Conservation (phyloP, 2,797 vertebrate species). For the Danio choprae region DNA sequence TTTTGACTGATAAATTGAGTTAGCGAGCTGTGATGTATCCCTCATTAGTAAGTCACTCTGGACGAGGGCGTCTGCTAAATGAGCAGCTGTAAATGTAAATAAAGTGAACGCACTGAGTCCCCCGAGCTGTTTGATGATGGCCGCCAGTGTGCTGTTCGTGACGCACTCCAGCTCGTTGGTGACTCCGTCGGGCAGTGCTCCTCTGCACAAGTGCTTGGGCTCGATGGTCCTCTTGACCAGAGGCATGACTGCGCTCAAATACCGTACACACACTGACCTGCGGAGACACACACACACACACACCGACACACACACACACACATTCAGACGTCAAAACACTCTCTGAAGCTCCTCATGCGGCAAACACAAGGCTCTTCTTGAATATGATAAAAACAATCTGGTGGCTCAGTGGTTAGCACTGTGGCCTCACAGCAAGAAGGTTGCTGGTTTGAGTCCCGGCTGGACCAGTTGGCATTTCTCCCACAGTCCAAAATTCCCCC, state of each 20-base stretch:
- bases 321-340: not conserved
- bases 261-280: constrained; percentile 43
- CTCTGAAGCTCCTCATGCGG: not conserved
- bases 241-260: constrained; percentile 72
- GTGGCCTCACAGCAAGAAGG: too few species aligned
- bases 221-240: constrained; percentile 83
- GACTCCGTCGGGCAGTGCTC: constrained; percentile 78
- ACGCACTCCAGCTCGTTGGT: constrained; percentile 85
- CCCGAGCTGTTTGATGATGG: constrained; percentile 84
- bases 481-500: too few species aligned
- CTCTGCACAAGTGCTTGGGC: constrained; percentile 80
- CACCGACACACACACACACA: too few species aligned
- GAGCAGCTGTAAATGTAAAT: too few species aligned
- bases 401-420: too few species aligned
- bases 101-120: constrained; percentile 76
- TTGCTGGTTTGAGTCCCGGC: too few species aligned
- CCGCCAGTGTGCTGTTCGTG: constrained; percentile 83
- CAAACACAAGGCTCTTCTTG: not conserved
- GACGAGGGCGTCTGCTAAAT: too few species aligned
- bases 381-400: too few species aligned
- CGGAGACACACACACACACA: constrained; percentile 8
- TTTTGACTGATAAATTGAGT: too few species aligned
- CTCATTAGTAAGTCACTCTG: too few species aligned
- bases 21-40: too few species aligned
- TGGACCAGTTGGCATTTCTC: too few species aligned